Conservation (phyloP, 2,113 vertebrate genomes). For the Chloropsis cyanopogon region DNA sequence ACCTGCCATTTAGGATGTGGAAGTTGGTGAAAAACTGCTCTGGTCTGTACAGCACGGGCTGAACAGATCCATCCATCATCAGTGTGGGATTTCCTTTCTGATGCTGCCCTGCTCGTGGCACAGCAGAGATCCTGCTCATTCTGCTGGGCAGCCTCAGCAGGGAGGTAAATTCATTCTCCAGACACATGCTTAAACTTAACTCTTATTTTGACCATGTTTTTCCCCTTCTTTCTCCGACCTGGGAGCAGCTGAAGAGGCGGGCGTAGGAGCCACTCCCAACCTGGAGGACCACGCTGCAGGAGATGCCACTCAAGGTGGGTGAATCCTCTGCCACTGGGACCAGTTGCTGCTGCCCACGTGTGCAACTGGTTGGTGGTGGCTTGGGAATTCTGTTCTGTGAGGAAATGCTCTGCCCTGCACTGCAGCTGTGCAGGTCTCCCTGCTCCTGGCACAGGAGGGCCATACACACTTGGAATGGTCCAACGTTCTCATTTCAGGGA, state of each 20-base stretch:
- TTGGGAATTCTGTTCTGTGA: not conserved
- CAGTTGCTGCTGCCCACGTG: not conserved
- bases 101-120: not conserved
- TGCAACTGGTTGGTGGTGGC: not conserved
- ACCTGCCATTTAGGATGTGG: not conserved
- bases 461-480: not conserved
- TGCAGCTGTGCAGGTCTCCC: not conserved
- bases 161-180: not conserved
- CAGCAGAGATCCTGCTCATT: not conserved
- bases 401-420: not conserved
- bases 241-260: slow-evolving; percentile 77
- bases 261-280: slow-evolving; percentile 73
- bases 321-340: not conserved
- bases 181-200: not conserved
- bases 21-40: not conserved
- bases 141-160: not conserved
- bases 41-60: not conserved
- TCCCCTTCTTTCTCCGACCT: not conserved
- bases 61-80: rapidly evolving
- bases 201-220: slow-evolving; percentile 16
- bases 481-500: not conserved
- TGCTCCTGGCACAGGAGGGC: not conserved
- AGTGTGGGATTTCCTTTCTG: not conserved
- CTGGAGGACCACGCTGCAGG: slow-evolving; percentile 76
- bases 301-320: slow-evolving; percentile 75